Base-by-base conservation (phyloP, 2,797 vertebrate species). In the Lepilemur ruficaudatus region DNA sequence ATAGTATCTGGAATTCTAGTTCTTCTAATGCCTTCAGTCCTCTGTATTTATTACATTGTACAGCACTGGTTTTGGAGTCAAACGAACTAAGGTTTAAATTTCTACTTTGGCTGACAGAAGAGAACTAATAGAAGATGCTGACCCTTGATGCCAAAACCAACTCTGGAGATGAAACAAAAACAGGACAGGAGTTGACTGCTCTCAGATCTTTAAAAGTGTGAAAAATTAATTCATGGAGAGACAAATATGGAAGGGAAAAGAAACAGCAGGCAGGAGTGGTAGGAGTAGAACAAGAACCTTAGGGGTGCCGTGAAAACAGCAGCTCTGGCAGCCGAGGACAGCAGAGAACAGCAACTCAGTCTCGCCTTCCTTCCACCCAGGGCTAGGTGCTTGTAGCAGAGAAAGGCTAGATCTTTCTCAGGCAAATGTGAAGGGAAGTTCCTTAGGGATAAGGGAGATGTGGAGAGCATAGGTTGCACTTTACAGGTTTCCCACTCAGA, bases 1-100 rank as follows among this genome's bases (percentile, higher is more conserved):
- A 65, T 72, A 95, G 91, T 93, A 96, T 94, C 95, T 96, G 97
- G 93, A 96, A 93, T 93, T 97, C 92, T 93, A 96, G 90, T 94
- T 92, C 22, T 89, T 94, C 72, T 92, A 84, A 70, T 84, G 78
- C 92, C 30, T 80, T 25, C 32, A 76, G 65, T 91, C n/a, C 5
- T 75, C 20, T 81, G 28, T 95, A 23, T 63, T 85, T 96, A 70
- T 96, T 92, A 82, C 70, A n/a, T 94, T 63, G 93, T 35, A 65
- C 75, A 95, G 46, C 38, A 91, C 72, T 55, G 46, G 23, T 93
- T 96, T 94, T 75, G 75, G 55, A 94, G 52, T 94, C 72, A 84
- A 92, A 72, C 70, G 90, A 76, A 94, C 28, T 75, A 84, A 85
- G 41, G 67, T 90, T 96, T 63, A 90, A 95, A 92, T 75, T 55